Conservation (phyloP, 2,888 invertebrate genomes). For the Lymantria dispar region DNA sequence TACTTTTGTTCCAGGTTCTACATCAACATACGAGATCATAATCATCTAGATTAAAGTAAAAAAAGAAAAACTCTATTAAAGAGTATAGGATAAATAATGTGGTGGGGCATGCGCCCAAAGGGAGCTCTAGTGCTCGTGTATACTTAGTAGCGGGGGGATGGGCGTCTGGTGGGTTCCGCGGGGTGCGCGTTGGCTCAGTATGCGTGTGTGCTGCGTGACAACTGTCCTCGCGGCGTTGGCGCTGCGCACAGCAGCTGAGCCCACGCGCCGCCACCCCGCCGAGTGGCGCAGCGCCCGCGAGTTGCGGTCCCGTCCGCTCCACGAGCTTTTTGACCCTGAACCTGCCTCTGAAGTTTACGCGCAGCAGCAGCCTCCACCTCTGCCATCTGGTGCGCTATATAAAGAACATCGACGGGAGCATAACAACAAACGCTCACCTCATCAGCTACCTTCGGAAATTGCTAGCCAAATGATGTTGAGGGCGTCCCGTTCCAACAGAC, state of each 20-base stretch:
- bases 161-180: conserved; percentile 64
- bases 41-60: conserved; percentile 39
- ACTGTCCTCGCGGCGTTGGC: conserved; percentile 70
- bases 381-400: conserved; percentile 52
- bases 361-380: conserved; percentile 46
- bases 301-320: conserved; percentile 59
- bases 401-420: conserved; percentile 65
- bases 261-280: conserved; percentile 61
- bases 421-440: conserved; percentile 61
- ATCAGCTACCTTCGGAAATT: conserved; percentile 79
- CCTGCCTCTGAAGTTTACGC: conserved; percentile 39
- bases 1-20: conserved; percentile 46
- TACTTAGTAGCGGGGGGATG: conserved; percentile 71
- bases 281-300: conserved; percentile 62
- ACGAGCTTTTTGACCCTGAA: conserved; percentile 69
- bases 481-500: conserved; percentile 87
- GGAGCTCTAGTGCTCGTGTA: conserved; percentile 57
- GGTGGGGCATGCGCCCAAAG: conserved; percentile 69
- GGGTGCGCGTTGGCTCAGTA: conserved; percentile 58
- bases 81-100: conserved; percentile 62
- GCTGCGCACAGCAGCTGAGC: conserved; percentile 67
- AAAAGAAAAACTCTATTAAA: conserved; percentile 33
- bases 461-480: conserved; percentile 91
- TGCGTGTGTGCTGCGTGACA: conserved; percentile 73
- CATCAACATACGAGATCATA: conserved; percentile 5